Conservation (phyloP, 2,888 invertebrate genomes). For the Iphiclides podalirius region DNA sequence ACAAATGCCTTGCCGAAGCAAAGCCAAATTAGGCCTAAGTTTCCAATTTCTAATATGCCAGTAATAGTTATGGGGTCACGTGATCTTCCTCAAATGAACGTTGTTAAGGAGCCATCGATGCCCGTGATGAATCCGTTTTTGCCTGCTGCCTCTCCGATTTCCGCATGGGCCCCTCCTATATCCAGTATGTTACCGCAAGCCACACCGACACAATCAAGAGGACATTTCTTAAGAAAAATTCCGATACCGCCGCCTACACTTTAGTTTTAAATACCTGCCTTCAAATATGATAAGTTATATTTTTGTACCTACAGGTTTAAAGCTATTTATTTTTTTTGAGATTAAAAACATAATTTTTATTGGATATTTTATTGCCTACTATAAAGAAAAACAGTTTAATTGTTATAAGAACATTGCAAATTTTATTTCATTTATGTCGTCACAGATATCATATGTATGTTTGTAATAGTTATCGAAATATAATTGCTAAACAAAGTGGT, state of each 20-base stretch:
- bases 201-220: slow-evolving; percentile 38
- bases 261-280: no score
- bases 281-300: slow-evolving; percentile 12
- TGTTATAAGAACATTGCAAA: background rate
- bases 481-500: slow-evolving; percentile 5
- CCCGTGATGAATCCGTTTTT: slow-evolving; percentile 40
- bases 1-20: slow-evolving; percentile 3
- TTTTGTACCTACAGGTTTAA: slow-evolving; percentile 16
- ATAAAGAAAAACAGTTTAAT: background rate
- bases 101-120: slow-evolving; percentile 23
- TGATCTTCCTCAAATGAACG: slow-evolving; percentile 22
- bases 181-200: slow-evolving; percentile 41
- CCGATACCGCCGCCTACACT: slow-evolving; percentile 51
- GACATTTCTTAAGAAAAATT: slow-evolving; percentile 52
- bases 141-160: slow-evolving; percentile 46
- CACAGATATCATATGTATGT: no score
- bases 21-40: background rate
- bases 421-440: no score
- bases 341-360: slow-evolving; percentile 1
- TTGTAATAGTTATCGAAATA: slow-evolving; percentile 10
- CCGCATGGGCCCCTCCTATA: slow-evolving; percentile 38
- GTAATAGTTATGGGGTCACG: slow-evolving; percentile 6
- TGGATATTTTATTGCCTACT: background rate
- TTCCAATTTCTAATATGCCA: slow-evolving; percentile 3
- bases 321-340: slow-evolving; percentile 6